These are phyloP conservation scores for Macaria notata DNA, from an alignment of 2,888 invertebrate species.

Conservation along the genomic window DNA sequence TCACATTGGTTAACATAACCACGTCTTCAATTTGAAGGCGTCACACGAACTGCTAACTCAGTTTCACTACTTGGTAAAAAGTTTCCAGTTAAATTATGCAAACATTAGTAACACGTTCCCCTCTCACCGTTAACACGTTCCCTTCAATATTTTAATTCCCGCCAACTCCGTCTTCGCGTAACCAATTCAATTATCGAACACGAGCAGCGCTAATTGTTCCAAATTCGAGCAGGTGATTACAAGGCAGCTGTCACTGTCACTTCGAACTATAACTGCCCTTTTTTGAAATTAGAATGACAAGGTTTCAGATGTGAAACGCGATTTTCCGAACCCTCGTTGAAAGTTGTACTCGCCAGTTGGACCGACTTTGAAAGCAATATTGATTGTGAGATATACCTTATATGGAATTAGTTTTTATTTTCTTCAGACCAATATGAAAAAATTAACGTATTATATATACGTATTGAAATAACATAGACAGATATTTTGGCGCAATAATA, in stretches of 20 bases:
- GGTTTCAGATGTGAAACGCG: constrained; percentile 11
- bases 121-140: constrained; percentile 31
- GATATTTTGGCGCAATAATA: too few species aligned
- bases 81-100: constrained; percentile 12
- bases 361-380: constrained; percentile 16
- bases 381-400: constrained; percentile 17
- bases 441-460: too few species aligned
- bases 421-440: constrained; percentile 5
- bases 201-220: constrained; percentile 57
- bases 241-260: constrained; percentile 22
- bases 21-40: too few species aligned
- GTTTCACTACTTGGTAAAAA: constrained; percentile 5
- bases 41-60: not conserved
- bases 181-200: constrained; percentile 59
- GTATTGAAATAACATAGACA: too few species aligned
- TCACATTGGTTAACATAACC: too few species aligned
- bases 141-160: constrained; percentile 48
- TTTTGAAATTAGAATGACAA: constrained; percentile 22
- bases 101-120: constrained; percentile 17
- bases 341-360: constrained; percentile 19
- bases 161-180: constrained; percentile 45
- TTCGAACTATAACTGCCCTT: constrained; percentile 9
- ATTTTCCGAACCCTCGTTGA: constrained; percentile 17
- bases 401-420: constrained; percentile 18
- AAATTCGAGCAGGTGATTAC: constrained; percentile 41